Base-by-base conservation (phyloP, 2,888 invertebrate species). In the Synanthedon andrenaeformis region DNA sequence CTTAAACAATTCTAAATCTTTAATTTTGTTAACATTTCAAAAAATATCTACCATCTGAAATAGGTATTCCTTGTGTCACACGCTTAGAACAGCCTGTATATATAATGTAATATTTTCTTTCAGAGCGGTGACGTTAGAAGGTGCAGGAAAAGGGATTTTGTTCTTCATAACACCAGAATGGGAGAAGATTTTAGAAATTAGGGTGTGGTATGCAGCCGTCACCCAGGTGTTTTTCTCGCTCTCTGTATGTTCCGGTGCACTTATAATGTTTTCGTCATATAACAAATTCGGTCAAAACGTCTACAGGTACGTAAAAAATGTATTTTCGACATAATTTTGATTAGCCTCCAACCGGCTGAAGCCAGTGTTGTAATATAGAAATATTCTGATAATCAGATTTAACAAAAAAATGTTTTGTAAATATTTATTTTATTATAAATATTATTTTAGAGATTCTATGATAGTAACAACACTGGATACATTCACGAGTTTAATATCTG, bases 101-200 rank as follows among this genome's bases (percentile, higher is more conserved):
- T 17, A 17, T 17, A 6, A 8, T 8, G 3, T 8, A 35, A 35
- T n/a, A 45, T 45, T 45, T n/a, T 45, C 14, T 45, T 45, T 54
- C 65, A 88, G 92, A 59, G 90, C 92, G 1, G 89, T 89, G 0
- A 91, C 92, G 0, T 66, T 92, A 57, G 91, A 92, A 2, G 96
- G 96, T 0, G 92, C 96, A 10, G 81, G 76, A 2, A 85, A 90
- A 41, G 96, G 96, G 19, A 92, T 96, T 55, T 67, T 91, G 35
- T 95, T 92, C 81, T 96, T 96, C 67, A 83, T 96, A 57, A 91
- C 90, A 56, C 95, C 96, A 0, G 88, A 94, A 57, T 96, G 96
- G 92, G 72, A 81, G 0, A 92, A 92, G 74, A 88, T 96, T 5
- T 74, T 91, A 13, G 90, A 93, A 69, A 89, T 67, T n/a, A 70